Evolutionary conservation across 2,888 invertebrate genomes (phyloP), one percentile per base, ranked within the genome.

Genomic region (Julus scandinavius): DNA sequence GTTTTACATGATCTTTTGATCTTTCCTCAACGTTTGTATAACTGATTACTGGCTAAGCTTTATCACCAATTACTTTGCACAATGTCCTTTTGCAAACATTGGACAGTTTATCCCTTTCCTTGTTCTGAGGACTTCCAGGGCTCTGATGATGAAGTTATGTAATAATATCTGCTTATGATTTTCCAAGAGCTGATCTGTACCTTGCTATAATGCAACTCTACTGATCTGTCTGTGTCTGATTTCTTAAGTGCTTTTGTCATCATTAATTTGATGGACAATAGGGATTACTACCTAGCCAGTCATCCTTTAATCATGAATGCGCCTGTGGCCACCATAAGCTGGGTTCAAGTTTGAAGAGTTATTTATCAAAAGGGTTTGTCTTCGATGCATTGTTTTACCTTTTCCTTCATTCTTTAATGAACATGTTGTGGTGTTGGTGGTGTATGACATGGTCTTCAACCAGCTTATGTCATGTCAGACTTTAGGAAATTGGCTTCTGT

Each of bases 251-350:
- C 72, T n/a, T n/a, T 72, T 72, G 72, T 72, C 72, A 72, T 72
- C 11, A 29, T 72, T 72, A 72, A 72, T 72, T 29, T 72, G 72
- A 72, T 72, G 29, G 72, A 29, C 72, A 72, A n/a, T 72, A 72
- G 9, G 72, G 72, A 72, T 72, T 72, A 29, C 72, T 72, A 72
- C 29, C 72, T 29, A 29, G 3, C 29, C 72, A 72, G n/a, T 29
- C 29, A 72, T 72, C 72, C 7, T 72, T 29, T 72, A 72, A 72
- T 29, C 72, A 72, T 38, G 72, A 72, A 72, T 72, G 29, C 29
- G 72, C 29, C 29, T 72, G 29, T 29, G 72, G 29, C 72, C 29
- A 72, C 29, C 29, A 4, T 29, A 29, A 29, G n/a, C 72, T 9
- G 9, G 29, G 11, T 7, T 1, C 29, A 13, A 29, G 29, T 9